These are phyloP conservation scores for Uropetala carovei DNA, from an alignment of 2,888 invertebrate genomes.

Conservation along the genomic window DNA sequence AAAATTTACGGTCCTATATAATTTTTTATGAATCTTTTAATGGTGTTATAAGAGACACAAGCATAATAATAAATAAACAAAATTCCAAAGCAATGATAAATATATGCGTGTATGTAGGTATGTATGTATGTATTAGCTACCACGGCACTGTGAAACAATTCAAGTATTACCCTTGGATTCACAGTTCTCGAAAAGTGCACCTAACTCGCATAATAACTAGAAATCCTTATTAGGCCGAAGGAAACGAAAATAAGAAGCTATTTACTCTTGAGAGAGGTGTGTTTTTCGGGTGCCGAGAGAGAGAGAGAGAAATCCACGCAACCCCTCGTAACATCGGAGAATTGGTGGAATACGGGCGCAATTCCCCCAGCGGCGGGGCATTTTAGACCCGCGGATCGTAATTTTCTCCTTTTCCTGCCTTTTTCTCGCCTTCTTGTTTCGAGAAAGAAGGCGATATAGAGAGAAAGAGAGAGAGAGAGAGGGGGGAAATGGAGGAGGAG, in stretches of 20 bases:
- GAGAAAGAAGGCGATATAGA: not conserved
- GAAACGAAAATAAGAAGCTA: not conserved
- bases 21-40: too few species aligned
- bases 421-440: not conserved
- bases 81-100: too few species aligned
- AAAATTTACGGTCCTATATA: too few species aligned
- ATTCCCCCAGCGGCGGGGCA: not conserved
- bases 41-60: too few species aligned
- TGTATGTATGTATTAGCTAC: too few species aligned
- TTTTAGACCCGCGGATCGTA: conserved; percentile 11
- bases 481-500: not conserved
- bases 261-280: not conserved
- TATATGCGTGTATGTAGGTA: too few species aligned
- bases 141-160: too few species aligned
- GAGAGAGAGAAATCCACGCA: not conserved
- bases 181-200: not conserved
- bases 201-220: not conserved
- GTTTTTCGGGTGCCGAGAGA: not conserved
- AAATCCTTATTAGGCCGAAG: not conserved
- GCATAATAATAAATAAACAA: too few species aligned
- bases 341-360: not conserved
- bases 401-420: not conserved
- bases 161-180: not conserved
- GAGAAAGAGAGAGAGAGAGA: not conserved
- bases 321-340: not conserved